Conservation (phyloP, 2,888 invertebrate genomes). For the Metallyticus violacea region DNA sequence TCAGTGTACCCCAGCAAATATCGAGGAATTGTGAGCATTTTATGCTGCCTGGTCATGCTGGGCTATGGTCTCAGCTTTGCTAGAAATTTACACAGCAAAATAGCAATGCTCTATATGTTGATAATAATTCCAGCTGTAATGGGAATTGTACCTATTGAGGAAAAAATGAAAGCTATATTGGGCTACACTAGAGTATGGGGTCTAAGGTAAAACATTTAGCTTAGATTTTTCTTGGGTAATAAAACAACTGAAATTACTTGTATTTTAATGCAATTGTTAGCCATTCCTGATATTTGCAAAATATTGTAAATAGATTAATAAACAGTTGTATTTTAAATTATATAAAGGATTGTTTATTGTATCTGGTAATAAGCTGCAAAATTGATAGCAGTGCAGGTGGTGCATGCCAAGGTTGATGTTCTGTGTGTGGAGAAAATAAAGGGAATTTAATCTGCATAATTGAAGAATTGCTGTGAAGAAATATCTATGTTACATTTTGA, state of each 20-base stretch:
- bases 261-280: background rate
- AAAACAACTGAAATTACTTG: background rate
- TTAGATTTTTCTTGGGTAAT: background rate
- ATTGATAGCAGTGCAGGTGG: too few species aligned
- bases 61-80: background rate
- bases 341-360: too few species aligned
- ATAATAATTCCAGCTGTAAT: slow-evolving; percentile 9
- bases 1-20: slow-evolving; percentile 16
- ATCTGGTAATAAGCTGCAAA: too few species aligned
- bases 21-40: background rate
- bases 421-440: too few species aligned
- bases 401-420: too few species aligned
- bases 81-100: background rate
- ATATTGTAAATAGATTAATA: too few species aligned
- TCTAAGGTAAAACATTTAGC: background rate
- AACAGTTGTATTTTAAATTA: too few species aligned
- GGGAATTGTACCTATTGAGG: slow-evolving; percentile 6
- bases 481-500: too few species aligned
- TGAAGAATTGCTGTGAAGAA: too few species aligned
- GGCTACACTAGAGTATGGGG: background rate
- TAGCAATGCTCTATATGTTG: background rate
- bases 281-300: too few species aligned
- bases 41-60: background rate
- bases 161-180: background rate
- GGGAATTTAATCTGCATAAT: too few species aligned